Evolutionary conservation across 2,888 invertebrate genomes (phyloP), one percentile per base, ranked within the genome.

Genomic region (Theretra japonica): DNA sequence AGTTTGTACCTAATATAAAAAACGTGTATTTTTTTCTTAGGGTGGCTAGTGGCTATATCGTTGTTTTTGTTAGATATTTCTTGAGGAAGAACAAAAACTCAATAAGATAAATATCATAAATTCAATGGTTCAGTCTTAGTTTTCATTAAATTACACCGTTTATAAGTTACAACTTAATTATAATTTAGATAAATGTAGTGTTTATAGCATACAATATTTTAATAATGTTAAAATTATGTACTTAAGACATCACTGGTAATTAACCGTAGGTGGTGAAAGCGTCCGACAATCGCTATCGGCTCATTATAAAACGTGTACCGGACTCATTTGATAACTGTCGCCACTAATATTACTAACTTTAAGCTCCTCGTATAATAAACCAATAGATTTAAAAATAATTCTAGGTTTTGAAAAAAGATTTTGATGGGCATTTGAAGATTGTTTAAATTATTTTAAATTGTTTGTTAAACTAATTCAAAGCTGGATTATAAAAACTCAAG

Each of bases 231-330:
- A 15, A 28, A 25, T 17, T 17, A n/a, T 8, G 17, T 4, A 23
- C 23, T 25, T 8, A 65, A 65, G 48, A 48, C 41, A 41, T 41
- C 23, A 65, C 21, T 17, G 23, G 23, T 65, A 65, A 48, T 23
- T 65, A 65, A 48, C 17, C 5, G 58, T 15, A 28, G 58, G 23
- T 23, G 48, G 65, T 48, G 65, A 65, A 65, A 65, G 65, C 23
- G 65, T 7, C 17, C 17, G 65, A 17, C 17, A 48, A 65, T 48
- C 65, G 41, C 23, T 48, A 48, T 65, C 48, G 23, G 41, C n/a
- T 48, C 2, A 65, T 65, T 48, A 65, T 23, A 65, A 65, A 65
- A 65, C 23, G 48, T 65, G 25, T 25, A 15, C 33, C 33, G 15
- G 41, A 19, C 17, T 19, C 41, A 23, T 48, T 65, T 48, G 23